These are phyloP conservation scores for Scleropages formosus DNA, from an alignment of 2,797 vertebrate species.

Conservation along the genomic window DNA sequence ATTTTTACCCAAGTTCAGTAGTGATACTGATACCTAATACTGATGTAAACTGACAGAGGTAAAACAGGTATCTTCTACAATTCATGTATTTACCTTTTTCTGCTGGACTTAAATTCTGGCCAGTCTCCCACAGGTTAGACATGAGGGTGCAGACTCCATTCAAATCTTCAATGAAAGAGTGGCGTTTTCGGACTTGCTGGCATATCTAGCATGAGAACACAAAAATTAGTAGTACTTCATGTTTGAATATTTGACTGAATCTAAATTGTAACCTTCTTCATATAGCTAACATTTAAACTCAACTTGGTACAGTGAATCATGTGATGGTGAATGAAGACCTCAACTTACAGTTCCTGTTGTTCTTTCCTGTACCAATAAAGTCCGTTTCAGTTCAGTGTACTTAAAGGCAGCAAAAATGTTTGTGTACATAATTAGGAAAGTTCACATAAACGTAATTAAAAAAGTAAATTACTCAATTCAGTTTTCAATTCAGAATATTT, in stretches of 20 bases:
- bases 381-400: too few species aligned
- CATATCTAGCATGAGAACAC: conserved; percentile 43
- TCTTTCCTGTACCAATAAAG: background rate
- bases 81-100: conserved; percentile 39
- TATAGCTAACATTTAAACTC: background rate
- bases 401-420: too few species aligned
- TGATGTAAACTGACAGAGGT: too few species aligned
- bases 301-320: background rate
- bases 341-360: background rate
- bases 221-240: background rate
- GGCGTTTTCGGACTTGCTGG: conserved; percentile 42
- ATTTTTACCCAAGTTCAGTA: too few species aligned
- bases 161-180: conserved; percentile 38
- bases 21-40: too few species aligned
- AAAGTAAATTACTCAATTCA: too few species aligned
- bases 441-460: too few species aligned
- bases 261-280: background rate
- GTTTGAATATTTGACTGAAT: too few species aligned
- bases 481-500: too few species aligned
- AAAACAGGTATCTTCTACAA: background rate
- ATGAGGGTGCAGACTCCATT: conserved; percentile 45
- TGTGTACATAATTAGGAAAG: too few species aligned
- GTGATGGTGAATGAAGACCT: background rate
- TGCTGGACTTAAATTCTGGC: conserved; percentile 31
- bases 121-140: background rate